A percentile compares a stretch with the other conserved stretches of the same genome.
Conservation (phyloP, 1,140 invertebrate species). For the Paralvinella palmiformis region DNA sequence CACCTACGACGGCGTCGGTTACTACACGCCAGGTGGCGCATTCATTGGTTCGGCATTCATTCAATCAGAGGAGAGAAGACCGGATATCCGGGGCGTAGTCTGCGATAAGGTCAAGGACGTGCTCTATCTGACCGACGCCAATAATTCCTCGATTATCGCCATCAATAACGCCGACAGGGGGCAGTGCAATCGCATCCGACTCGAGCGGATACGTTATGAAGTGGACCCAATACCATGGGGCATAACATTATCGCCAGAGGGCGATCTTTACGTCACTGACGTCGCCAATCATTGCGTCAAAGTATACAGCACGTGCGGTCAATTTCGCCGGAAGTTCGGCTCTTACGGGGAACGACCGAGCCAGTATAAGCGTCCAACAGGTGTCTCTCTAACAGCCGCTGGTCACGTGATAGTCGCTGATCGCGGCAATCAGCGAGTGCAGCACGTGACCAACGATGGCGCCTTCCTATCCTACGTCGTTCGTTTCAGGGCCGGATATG, state of each 20-base stretch:
- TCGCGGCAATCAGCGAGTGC: constrained; percentile 34
- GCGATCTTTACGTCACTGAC: constrained; percentile 39
- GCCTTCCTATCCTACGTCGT: constrained; percentile 34
- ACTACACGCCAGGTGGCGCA: constrained; percentile 3
- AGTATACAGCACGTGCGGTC: constrained; percentile 36
- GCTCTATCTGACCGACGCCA: background rate
- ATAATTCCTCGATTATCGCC: background rate
- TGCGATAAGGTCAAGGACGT: background rate
- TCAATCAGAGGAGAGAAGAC: background rate
- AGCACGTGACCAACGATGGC: constrained; percentile 34
- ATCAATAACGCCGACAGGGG: constrained; percentile 25
- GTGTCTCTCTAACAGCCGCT: constrained; percentile 34
- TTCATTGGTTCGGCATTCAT: constrained; percentile 1
- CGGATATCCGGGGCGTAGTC: background rate
- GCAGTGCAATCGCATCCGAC: constrained; percentile 5
- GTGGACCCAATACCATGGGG: constrained; percentile 26
- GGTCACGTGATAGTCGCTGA: constrained; percentile 41
- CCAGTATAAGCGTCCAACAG: constrained; percentile 30
- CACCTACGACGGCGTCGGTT: background rate
- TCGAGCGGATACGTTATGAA: background rate
- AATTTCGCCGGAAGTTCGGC: constrained; percentile 34
- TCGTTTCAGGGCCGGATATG: constrained; percentile 11
- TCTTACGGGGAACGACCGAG: constrained; percentile 25
- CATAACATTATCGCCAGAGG: constrained; percentile 32
- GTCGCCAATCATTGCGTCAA: constrained; percentile 35